phyloP scores from a whole-genome alignment of 2,113 vertebrate species.

The Mirounga angustirostris region DNA sequence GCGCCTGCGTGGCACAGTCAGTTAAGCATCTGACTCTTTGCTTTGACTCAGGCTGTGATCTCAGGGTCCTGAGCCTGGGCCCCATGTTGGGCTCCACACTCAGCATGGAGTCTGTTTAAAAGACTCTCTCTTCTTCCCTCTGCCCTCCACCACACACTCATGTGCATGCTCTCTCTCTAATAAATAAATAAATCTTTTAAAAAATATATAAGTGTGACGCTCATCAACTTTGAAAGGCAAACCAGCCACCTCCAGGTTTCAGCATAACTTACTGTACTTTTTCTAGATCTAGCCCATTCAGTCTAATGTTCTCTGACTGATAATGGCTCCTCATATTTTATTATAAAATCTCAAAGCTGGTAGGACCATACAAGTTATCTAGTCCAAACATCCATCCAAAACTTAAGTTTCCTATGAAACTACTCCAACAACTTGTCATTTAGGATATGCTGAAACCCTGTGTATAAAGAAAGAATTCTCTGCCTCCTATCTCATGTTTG shows the following conservation, averaged over 20 bases:
- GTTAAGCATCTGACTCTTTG: background rate
- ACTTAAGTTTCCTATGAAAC: constrained; percentile 1
- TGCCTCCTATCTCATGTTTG: background rate
- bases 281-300: background rate
- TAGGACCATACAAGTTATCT: background rate
- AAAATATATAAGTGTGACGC: background rate
- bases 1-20: background rate
- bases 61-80: background rate
- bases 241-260: background rate
- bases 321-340: background rate
- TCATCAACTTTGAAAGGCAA: constrained; percentile 48
- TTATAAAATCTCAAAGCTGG: constrained; percentile 14
- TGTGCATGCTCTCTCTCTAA: too few relatives aligned
- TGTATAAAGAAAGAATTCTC: background rate
- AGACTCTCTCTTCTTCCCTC: background rate
- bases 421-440: background rate
- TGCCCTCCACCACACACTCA: too few relatives aligned
- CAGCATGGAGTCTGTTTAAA: background rate
- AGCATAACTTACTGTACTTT: background rate
- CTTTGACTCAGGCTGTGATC: background rate
- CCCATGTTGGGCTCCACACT: background rate
- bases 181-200: background rate
- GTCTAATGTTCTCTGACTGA: background rate
- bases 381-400: background rate
- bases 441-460: background rate